Evolutionary conservation across 2,888 invertebrate genomes (phyloP).

Genomic region (Campaea margaritaria): DNA sequence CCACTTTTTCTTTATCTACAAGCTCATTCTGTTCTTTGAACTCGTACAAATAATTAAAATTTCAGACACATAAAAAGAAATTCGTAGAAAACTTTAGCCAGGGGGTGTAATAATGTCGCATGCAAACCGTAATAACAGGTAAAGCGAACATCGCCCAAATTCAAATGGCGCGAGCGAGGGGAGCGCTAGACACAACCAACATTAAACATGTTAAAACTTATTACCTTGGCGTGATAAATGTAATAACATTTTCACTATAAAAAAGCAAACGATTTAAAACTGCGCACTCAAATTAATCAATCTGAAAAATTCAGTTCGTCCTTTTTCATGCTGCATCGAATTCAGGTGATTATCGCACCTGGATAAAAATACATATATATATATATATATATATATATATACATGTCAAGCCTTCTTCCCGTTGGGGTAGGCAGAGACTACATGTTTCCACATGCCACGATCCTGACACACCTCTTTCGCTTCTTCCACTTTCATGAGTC

Average conservation of each 20-base stretch:
- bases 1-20: not conserved
- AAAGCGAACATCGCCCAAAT: slow-evolving; percentile 43
- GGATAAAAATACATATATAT: no score
- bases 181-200: slow-evolving; percentile 8
- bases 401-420: no score
- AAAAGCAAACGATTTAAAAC: no score
- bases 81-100: slow-evolving; percentile 39
- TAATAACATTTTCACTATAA: not conserved
- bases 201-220: slow-evolving; percentile 10
- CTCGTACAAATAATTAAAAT: slow-evolving; percentile 40
- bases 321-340: no score
- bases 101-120: slow-evolving; percentile 44
- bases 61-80: slow-evolving; percentile 34
- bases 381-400: no score
- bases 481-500: no score
- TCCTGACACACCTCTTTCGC: no score
- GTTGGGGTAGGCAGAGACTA: no score
- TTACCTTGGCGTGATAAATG: slow-evolving; percentile 2
- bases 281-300: no score
- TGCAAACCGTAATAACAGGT: slow-evolving; percentile 48
- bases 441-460: no score
- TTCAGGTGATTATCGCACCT: no score
- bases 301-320: no score
- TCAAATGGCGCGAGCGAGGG: slow-evolving; percentile 38
- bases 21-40: slow-evolving; percentile 29